Conservation (phyloP, 1,140 invertebrate species). For the Colletes latitarsis region DNA sequence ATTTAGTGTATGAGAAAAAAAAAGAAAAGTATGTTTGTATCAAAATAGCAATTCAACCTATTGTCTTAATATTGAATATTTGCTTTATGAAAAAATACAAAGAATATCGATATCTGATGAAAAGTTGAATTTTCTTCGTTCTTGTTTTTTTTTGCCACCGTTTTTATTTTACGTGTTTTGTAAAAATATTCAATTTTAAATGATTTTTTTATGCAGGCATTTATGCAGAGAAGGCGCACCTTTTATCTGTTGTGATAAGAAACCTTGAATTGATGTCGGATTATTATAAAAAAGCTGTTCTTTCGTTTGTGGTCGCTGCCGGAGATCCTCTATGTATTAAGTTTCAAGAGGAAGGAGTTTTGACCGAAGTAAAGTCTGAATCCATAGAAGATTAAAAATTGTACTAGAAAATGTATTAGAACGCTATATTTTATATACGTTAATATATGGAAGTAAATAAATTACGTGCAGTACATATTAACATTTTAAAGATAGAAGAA, state of each 20-base stretch:
- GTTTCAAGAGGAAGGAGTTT: slow-evolving; percentile 68
- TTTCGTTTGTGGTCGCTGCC: slow-evolving; percentile 88
- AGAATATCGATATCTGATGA: no score
- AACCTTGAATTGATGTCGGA: slow-evolving; percentile 92
- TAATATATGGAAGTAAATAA: neutral
- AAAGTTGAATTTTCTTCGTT: no score
- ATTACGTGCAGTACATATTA: neutral
- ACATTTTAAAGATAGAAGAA: neutral
- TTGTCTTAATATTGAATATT: no score
- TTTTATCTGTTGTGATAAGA: slow-evolving; percentile 93
- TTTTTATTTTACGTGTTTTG: no score
- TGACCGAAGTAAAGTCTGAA: slow-evolving; percentile 51
- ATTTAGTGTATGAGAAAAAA: no score
- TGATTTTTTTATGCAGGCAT: slow-evolving; percentile 80
- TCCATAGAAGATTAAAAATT: slow-evolving; percentile 20
- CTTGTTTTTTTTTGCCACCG: no score
- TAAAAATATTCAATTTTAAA: neutral
- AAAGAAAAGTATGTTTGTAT: no score
- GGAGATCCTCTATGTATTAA: slow-evolving; percentile 78
- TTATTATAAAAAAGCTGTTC: slow-evolving; percentile 91
- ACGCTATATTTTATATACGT: slow-evolving; percentile 9
- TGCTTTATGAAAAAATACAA: no score
- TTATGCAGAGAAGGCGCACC: slow-evolving; percentile 91
- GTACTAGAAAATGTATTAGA: slow-evolving; percentile 7
- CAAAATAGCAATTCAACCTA: neutral